phyloP scores from a whole-genome alignment of 2,797 vertebrate species.

The Lepilemur septentrionalis region DNA sequence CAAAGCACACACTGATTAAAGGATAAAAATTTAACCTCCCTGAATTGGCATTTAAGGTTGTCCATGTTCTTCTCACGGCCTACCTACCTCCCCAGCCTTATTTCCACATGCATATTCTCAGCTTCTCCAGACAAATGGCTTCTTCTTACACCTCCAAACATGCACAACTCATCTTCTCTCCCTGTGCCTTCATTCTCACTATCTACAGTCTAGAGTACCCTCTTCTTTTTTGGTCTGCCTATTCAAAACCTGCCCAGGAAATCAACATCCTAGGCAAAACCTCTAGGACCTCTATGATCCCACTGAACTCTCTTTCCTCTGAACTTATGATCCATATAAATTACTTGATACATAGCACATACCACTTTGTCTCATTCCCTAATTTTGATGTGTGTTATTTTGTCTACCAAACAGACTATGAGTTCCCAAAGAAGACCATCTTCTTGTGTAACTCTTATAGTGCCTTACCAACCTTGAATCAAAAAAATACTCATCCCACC shows the following conservation, averaged over 20 bases:
- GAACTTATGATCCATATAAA: not conserved
- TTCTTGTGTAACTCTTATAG: slow-evolving; percentile 23
- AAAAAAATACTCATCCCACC: slow-evolving; percentile 29
- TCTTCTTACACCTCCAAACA: slow-evolving; percentile 12
- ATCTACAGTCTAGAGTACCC: not conserved
- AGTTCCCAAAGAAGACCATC: not conserved
- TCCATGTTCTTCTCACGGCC: not conserved
- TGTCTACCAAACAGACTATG: not conserved
- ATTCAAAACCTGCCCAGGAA: slow-evolving; percentile 34
- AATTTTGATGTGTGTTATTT: slow-evolving; percentile 18
- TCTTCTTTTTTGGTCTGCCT: slow-evolving; percentile 8
- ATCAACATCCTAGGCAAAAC: slow-evolving; percentile 30
- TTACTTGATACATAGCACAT: slow-evolving; percentile 15
- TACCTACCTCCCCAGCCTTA: not conserved
- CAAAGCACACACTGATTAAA: slow-evolving; percentile 37
- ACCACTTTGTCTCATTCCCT: slow-evolving; percentile 8
- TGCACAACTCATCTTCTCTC: not conserved
- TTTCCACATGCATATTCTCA: slow-evolving; percentile 17
- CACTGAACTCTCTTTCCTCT: not conserved
- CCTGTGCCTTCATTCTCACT: slow-evolving; percentile 1
- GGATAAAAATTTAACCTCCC: slow-evolving; percentile 11
- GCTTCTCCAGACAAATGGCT: slow-evolving; percentile 37
- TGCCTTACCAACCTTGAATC: slow-evolving; percentile 28
- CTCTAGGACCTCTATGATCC: not conserved
- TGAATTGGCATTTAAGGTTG: slow-evolving; percentile 37